Percentiles rank a stretch among this genome's conserved stretches.
phyloP scores from a whole-genome alignment of 2,113 vertebrate genomes.

The Xyrauchen texanus region DNA sequence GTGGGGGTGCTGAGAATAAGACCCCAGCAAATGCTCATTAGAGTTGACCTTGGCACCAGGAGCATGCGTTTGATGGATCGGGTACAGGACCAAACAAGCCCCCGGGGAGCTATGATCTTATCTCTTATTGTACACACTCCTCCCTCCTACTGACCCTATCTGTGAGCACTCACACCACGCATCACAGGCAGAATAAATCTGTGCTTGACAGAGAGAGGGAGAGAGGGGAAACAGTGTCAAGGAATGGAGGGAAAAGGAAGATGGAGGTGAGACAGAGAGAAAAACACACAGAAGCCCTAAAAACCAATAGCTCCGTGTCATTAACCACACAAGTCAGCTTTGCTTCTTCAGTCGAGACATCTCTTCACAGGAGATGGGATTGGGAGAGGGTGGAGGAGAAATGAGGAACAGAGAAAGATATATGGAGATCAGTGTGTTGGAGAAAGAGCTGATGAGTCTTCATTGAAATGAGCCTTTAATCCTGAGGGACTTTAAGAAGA shows the following conservation, averaged over 20 bases:
- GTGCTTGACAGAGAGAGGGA: slow-evolving; percentile 78
- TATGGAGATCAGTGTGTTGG: slow-evolving; percentile 27
- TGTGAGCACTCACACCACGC: slow-evolving; percentile 78
- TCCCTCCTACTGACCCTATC: slow-evolving; percentile 78
- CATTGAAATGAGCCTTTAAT: slow-evolving; percentile 17
- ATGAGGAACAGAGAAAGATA: slow-evolving; percentile 17
- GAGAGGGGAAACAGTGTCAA: slow-evolving; percentile 44
- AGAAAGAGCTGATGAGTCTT: slow-evolving; percentile 38
- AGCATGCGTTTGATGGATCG: slow-evolving; percentile 91
- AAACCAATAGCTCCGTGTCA: slow-evolving; percentile 76
- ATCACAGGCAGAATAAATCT: slow-evolving; percentile 93
- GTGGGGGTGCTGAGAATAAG: slow-evolving; percentile 74
- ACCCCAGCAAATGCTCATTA: slow-evolving; percentile 91
- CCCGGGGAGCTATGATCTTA: slow-evolving; percentile 84
- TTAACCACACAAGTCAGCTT: slow-evolving; percentile 71
- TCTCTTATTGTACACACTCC: slow-evolving; percentile 91
- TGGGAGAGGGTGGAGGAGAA: slow-evolving; percentile 3
- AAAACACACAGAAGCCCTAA: slow-evolving; percentile 69
- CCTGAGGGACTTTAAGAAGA: slow-evolving; percentile 18
- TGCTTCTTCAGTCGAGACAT: slow-evolving; percentile 29
- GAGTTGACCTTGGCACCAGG: slow-evolving; percentile 91
- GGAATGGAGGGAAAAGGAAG: slow-evolving; percentile 19
- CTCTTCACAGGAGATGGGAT: not conserved
- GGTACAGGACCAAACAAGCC: slow-evolving; percentile 86
- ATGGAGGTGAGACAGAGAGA: slow-evolving; percentile 37